Evolutionary conservation across 1,140 invertebrate genomes (phyloP).

Genomic region (Pissodes strobi): DNA sequence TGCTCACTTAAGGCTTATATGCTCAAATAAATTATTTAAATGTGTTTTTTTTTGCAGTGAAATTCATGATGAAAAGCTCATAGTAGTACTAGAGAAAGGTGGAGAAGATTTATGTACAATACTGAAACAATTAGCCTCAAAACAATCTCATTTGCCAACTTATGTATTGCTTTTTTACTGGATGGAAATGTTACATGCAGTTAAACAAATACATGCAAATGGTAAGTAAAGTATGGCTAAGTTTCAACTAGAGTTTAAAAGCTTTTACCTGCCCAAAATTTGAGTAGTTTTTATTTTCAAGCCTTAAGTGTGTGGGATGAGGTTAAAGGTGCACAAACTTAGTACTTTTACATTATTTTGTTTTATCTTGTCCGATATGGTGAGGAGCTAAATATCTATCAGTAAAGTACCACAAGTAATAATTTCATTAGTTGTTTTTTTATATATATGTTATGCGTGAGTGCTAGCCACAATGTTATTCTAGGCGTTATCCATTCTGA

Average conservation of each 20-base stretch:
- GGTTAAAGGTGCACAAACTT: no score
- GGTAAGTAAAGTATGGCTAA: no score
- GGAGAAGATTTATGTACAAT: slow-evolving; percentile 85
- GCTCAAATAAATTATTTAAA: neutral
- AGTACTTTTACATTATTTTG: no score
- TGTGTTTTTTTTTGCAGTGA: slow-evolving; percentile 55
- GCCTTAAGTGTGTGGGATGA: no score
- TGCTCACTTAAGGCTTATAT: no score
- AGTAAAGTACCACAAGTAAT: no score
- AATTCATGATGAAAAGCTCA: slow-evolving; percentile 70
- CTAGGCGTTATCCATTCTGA: slow-evolving; percentile 93
- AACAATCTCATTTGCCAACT: slow-evolving; percentile 64
- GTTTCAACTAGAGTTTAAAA: neutral
- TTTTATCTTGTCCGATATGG: no score
- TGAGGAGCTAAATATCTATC: no score
- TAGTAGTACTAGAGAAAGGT: slow-evolving; percentile 91
- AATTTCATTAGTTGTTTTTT: no score
- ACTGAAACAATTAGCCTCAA: slow-evolving; percentile 65
- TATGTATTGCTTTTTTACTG: slow-evolving; percentile 87
- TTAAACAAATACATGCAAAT: slow-evolving; percentile 87
- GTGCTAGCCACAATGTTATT: slow-evolving; percentile 43
- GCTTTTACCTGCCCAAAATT: no score
- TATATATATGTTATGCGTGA: no score
- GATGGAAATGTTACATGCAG: slow-evolving; percentile 91
- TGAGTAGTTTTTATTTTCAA: no score